A percentile compares a stretch with the other conserved stretches of the same genome.
phyloP scores from a whole-genome alignment of 2,888 invertebrate genomes.

The Meiosimyza decipiens region DNA sequence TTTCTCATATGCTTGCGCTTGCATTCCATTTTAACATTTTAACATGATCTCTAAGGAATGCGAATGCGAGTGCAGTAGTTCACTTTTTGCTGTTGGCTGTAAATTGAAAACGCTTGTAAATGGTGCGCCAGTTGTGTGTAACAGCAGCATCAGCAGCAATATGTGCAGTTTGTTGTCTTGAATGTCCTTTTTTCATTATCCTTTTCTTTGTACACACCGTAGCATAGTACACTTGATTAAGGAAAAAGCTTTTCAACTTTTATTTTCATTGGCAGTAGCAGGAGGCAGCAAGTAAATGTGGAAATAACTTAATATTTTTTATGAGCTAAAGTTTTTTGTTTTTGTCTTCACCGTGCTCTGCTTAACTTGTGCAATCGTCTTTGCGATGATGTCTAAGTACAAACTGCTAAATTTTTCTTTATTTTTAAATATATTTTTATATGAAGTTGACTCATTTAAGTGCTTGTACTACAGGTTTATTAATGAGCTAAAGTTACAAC shows the following conservation, averaged over 20 bases:
- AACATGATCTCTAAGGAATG: too few relatives aligned
- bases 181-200: constrained; percentile 17
- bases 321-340: too few relatives aligned
- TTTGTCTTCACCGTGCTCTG: too few relatives aligned
- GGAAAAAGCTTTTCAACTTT: neutral
- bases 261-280: neutral
- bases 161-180: constrained; percentile 25
- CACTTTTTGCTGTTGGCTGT: constrained; percentile 11
- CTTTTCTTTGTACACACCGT: neutral
- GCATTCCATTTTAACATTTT: neutral
- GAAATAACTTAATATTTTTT: neutral
- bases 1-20: neutral
- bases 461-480: too few relatives aligned
- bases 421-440: too few relatives aligned
- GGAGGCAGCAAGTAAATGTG: neutral
- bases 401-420: too few relatives aligned
- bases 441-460: too few relatives aligned
- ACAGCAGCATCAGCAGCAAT: too few relatives aligned
- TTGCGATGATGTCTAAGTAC: too few relatives aligned
- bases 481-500: too few relatives aligned
- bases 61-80: neutral
- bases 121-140: constrained; percentile 10
- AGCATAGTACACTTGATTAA: neutral
- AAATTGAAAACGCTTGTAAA: constrained; percentile 32
- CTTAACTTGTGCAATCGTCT: too few relatives aligned